Conservation (phyloP, 2,888 invertebrate genomes). For the Leptopilina drosophilae region DNA sequence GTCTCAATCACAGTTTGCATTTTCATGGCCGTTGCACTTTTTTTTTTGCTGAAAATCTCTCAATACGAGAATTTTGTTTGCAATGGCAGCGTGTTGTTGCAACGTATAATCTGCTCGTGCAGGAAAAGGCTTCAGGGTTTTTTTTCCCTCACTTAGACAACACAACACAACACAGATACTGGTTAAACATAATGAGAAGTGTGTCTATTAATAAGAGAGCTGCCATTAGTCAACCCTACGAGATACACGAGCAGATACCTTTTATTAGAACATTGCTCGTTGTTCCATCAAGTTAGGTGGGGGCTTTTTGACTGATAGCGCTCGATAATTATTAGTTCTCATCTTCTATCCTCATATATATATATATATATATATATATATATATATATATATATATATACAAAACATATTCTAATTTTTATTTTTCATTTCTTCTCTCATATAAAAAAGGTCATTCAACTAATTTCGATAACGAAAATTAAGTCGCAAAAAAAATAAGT, state of each 20-base stretch:
- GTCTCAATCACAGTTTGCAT: background rate
- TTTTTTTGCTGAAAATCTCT: background rate
- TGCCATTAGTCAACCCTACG: constrained; percentile 5
- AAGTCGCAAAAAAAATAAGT: background rate
- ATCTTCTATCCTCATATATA: background rate
- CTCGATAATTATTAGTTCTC: constrained; percentile 27
- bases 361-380: background rate
- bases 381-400: background rate
- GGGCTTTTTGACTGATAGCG: constrained; percentile 15
- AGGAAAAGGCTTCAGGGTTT: constrained; percentile 18
- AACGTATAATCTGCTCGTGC: constrained; percentile 22
- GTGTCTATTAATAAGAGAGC: constrained; percentile 29
- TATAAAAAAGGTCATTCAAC: background rate
- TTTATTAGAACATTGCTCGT: constrained; percentile 27
- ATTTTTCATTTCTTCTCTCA: background rate
- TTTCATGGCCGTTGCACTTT: constrained; percentile 1
- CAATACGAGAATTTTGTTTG: background rate
- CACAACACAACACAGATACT: constrained; percentile 9
- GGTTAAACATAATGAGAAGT: constrained; percentile 16
- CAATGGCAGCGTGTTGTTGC: constrained; percentile 1
- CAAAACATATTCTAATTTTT: background rate
- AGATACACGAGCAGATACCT: constrained; percentile 9
- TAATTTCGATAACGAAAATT: too few species aligned
- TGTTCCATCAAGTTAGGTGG: constrained; percentile 19
- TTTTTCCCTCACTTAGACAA: constrained; percentile 1